A percentile compares a stretch with the other conserved stretches of the same genome.
These are phyloP conservation scores for Pelvicachromis taeniatus DNA, from an alignment of 2,113 vertebrate species.

Conservation along the genomic window DNA sequence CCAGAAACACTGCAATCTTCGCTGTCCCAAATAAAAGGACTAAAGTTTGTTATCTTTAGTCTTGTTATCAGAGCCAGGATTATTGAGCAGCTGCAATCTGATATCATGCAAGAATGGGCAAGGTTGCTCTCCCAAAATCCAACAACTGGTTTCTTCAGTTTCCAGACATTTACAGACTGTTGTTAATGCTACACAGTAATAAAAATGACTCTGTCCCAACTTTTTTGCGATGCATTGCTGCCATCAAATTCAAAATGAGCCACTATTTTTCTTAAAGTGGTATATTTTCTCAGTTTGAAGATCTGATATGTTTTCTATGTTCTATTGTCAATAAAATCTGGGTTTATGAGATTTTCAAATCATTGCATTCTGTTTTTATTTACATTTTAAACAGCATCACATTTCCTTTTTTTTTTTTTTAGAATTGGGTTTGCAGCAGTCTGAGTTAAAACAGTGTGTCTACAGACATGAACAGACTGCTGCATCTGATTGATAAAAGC, in stretches of 20 bases:
- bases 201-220: background rate
- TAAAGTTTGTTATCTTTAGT: too few relatives aligned
- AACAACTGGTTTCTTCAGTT: background rate
- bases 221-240: background rate
- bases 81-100: background rate
- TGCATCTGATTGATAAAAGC: background rate
- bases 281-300: too few relatives aligned
- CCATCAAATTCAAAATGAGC: background rate
- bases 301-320: background rate
- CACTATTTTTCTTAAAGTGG: background rate
- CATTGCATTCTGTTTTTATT: background rate
- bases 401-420: background rate
- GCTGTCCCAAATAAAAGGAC: fast-evolving
- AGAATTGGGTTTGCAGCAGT: background rate
- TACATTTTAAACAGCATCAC: background rate
- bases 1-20: background rate
- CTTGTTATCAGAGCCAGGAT: background rate
- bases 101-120: background rate
- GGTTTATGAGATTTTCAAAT: background rate
- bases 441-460: too few relatives aligned
- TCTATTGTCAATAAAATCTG: fast-evolving
- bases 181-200: background rate
- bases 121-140: background rate
- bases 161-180: background rate
- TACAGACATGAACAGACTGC: background rate